Evolutionary conservation across 2,797 vertebrate species (phyloP).

Genomic region (Eospalax fontanierii): DNA sequence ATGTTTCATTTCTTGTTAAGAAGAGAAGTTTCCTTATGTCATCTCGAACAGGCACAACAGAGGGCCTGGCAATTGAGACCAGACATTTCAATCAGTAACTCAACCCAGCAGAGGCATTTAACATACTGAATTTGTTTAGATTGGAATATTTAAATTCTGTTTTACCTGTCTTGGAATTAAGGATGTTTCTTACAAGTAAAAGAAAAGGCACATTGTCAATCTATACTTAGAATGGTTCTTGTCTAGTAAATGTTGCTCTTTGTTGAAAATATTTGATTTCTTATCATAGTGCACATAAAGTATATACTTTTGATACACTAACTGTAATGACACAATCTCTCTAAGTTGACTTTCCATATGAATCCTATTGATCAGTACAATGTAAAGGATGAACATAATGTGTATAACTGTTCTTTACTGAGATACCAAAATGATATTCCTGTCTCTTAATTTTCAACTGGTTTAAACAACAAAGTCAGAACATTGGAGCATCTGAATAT

Average conservation of each 20-base stretch:
- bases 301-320: not conserved
- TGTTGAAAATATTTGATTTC: not conserved
- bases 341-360: not conserved
- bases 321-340: not conserved
- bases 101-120: slow-evolving; percentile 86
- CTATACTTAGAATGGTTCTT: slow-evolving; percentile 4
- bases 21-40: slow-evolving; percentile 88
- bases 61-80: slow-evolving; percentile 85
- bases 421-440: not conserved
- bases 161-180: slow-evolving; percentile 55
- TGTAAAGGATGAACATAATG: not conserved
- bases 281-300: not conserved
- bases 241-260: not conserved
- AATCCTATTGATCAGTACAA: not conserved
- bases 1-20: slow-evolving; percentile 90
- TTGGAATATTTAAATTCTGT: slow-evolving; percentile 86
- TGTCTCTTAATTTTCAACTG: not conserved
- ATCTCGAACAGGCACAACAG: slow-evolving; percentile 86
- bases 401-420: not conserved
- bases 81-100: slow-evolving; percentile 88
- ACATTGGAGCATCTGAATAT: not conserved
- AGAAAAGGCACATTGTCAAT: slow-evolving; percentile 18
- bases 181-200: not conserved
- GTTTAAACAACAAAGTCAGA: slow-evolving; percentile 1
- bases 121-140: slow-evolving; percentile 82